Conservation (phyloP, 2,888 invertebrate genomes). For the Spisula subtruncata region DNA sequence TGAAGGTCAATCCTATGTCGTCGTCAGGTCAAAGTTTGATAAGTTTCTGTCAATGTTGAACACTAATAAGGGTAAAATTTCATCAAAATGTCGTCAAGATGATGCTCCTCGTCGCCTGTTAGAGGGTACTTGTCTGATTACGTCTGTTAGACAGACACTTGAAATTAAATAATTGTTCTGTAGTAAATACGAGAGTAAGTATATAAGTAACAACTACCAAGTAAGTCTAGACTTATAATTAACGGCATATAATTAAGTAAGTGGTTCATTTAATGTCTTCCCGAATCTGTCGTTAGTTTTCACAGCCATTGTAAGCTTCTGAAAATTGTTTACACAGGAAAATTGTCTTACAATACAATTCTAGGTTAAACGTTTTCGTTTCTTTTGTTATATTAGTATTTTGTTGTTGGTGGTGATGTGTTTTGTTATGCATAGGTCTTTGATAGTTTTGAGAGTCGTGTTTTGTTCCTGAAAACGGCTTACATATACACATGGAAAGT, state of each 20-base stretch:
- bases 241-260: background rate
- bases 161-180: slow-evolving; percentile 14
- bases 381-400: too few species aligned
- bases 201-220: background rate
- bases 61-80: background rate
- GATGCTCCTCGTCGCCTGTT: too few species aligned
- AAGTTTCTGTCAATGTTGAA: background rate
- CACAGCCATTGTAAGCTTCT: background rate
- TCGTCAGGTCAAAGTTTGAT: too few species aligned
- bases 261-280: background rate
- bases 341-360: background rate
- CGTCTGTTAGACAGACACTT: background rate
- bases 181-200: background rate
- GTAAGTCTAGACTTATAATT: slow-evolving; percentile 19
- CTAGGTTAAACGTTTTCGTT: too few species aligned
- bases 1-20: too few species aligned
- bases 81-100: background rate
- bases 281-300: background rate
- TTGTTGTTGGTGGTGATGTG: too few species aligned
- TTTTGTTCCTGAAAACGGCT: too few species aligned
- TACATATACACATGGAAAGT: too few species aligned
- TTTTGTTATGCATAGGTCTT: too few species aligned
- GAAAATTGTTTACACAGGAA: background rate
- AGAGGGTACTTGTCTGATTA: background rate
- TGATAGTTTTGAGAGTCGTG: too few species aligned